Evolutionary conservation across 2,888 invertebrate genomes (phyloP), one percentile per base, ranked within the genome.

Genomic region (Meteorus cinctellus): DNA sequence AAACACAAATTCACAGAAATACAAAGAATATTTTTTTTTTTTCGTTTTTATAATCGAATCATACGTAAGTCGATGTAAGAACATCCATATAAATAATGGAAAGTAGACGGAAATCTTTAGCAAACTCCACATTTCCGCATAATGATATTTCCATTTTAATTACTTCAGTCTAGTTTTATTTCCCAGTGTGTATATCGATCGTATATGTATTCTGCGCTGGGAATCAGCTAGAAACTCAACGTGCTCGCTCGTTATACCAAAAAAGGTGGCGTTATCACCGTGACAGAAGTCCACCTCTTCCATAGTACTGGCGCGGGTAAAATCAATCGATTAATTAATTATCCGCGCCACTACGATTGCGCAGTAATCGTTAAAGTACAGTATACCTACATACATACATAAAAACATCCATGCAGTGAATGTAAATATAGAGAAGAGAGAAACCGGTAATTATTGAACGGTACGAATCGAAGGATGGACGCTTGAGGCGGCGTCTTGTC

Each of bases 281-380:
- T 55, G 70, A 65, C 76, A 63, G 65, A 69, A 59, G 62, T 36
- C 29, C 45, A 29, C 67, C 59, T 66, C 75, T 48, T 48, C n/a
- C n/a, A 48, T 48, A 8, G 67, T 51, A 70, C 71, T 19, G n/a
- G 24, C n/a, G 68, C 71, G 68, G 72, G 67, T 67, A 77, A 8
- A 77, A 79, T 80, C 77, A 79, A 79, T 79, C 78, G 79, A 72
- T 80, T 79, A 78, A 79, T 79, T 80, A 79, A 80, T 79, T 79
- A 80, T 77, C 78, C 76, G 66, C 68, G 31, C 31, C 12, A 34
- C 77, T 76, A 74, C 77, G 76, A 80, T 80, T 79, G 80, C 55
- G 55, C 79, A 73, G 73, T 78, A 79, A 78, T 75, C 62, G 65
- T 55, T 55, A 55, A 55, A 55, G 19, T 55, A 55, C 19, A 55